Base-by-base conservation (phyloP, 2,797 vertebrate genomes). In the Pseudochirops cupreus region DNA sequence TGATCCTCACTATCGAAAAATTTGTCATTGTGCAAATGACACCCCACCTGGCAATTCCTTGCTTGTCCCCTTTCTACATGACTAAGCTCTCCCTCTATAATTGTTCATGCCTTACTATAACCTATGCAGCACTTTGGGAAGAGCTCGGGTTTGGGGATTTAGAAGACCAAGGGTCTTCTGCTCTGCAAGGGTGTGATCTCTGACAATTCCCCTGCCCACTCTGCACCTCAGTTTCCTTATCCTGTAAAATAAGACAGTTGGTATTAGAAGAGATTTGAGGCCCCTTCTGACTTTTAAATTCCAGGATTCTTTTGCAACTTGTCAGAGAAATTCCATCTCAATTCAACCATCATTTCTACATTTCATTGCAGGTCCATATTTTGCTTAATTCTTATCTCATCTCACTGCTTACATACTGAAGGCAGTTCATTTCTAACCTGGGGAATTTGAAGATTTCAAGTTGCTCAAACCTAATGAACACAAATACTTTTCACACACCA, bases 31-130 rank as follows among this genome's bases (percentile, higher is more conserved):
- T 97, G 96, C 96, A 97, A 96, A 97, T 96, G 94, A 93, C 95
- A 96, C 94, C 95, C 96, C 94, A 28, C 95, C 94, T 96, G 96
- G 96, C 97, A 97, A 98, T 98, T 97, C 97, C 96, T 96, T 95
- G 97, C 96, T 97, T 98, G 97, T 98, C 97, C 97, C 97, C 96
- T 97, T 97, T 98, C 97, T 97, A 97, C 97, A 97, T 97, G 97
- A 98, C 96, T 98, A 96, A 97, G 97, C 97, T 97, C 97, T 98
- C 96, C 94, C 94, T 96, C 96, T 96, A 96, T 96, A 96, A 95
- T 93, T 95, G 95, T n/a, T 39, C 33, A 21, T 97, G 97, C 97
- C 98, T 97, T 97, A 94, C 91, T 98, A 94, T 96, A 97, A 97
- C 97, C 97, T 97, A 97, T 97, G 97, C 96, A 98, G 98, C 97